phyloP scores from a whole-genome alignment of 2,113 vertebrate species.

The Agelaius phoeniceus region DNA sequence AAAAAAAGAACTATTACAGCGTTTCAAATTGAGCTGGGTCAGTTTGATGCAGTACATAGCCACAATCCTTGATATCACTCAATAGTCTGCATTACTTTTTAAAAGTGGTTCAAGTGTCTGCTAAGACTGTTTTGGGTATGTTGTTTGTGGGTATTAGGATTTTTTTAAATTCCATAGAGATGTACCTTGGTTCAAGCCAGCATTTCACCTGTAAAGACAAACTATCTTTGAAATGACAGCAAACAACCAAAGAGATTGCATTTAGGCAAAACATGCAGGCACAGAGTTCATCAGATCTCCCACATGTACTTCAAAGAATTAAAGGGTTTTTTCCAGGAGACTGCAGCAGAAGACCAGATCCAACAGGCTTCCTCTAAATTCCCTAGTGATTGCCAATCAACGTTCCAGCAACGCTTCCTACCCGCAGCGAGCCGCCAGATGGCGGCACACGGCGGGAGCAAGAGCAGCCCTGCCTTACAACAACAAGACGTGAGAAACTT shows the following conservation, averaged over 20 bases:
- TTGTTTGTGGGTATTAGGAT: neutral
- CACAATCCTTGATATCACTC: neutral
- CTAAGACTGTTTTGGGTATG: neutral
- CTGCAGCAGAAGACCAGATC: neutral
- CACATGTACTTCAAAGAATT: neutral
- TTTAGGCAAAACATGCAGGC: neutral
- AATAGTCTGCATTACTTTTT: neutral
- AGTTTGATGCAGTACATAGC: neutral
- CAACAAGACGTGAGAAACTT: neutral
- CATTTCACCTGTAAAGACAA: neutral
- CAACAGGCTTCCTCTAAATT: neutral
- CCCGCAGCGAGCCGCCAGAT: neutral
- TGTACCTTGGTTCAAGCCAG: neutral
- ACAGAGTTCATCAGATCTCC: neutral
- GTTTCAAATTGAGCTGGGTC: neutral
- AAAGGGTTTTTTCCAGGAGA: rapidly evolving
- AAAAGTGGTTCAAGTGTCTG: neutral
- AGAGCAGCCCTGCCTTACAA: neutral
- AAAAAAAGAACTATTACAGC: neutral
- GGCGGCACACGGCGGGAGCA: neutral
- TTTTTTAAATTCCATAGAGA: neutral
- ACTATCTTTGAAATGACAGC: neutral
- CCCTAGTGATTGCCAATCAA: neutral
- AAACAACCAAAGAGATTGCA: neutral
- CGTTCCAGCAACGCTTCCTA: neutral